Base-by-base conservation (phyloP, 2,113 vertebrate genomes). In the Embiotoca jacksoni region DNA sequence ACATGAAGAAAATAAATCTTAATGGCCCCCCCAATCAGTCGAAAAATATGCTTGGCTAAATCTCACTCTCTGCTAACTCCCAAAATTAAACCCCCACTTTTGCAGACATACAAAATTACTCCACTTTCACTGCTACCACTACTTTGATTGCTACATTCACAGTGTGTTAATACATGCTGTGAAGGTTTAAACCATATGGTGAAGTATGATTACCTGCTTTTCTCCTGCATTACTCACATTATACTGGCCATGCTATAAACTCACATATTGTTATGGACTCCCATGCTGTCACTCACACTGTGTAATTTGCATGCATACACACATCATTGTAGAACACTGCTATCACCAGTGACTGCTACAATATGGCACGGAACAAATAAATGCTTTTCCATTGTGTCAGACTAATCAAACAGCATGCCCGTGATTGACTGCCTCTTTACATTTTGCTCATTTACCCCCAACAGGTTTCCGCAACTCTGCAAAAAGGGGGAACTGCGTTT, bases 401-500 rank as follows among this genome's bases (percentile, higher is more conserved):
- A 62, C 53, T 81, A 75, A 91, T 84, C 67, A 79, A 81, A 55
- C 70, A 23, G 23, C 32, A 44, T 16, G 10, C 5, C 35, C 23
- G 31, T 61, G 54, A 84, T 30, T 80, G 73, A 74, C 81, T 71
- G 54, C 46, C 47, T 56, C 41, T 77, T 85, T 54, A 53, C 41
- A 62, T 79, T 72, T 37, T 46, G 35, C 49, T 81, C 5, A 35
- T 71, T 80, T 56, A 47, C 35, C 54, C 35, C 16, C 30, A 23
- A 7, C 39, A 61, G 72, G 39, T 16, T 7, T 44, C 16, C 41
- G 39, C 33, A 36, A 10, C 46, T 59, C 47, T 37, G 36, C 55
- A 11, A 61, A 11, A 61, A 72, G 36, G 6, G 6, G 5, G n/a
- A 61, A 39, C 15, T 37, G 23, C 14, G 46, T 69, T 64, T 23